A percentile compares a stretch with the other conserved stretches of the same genome.
Evolutionary conservation across 2,113 vertebrate species (phyloP).

Genomic region (Clarias batrachus): DNA sequence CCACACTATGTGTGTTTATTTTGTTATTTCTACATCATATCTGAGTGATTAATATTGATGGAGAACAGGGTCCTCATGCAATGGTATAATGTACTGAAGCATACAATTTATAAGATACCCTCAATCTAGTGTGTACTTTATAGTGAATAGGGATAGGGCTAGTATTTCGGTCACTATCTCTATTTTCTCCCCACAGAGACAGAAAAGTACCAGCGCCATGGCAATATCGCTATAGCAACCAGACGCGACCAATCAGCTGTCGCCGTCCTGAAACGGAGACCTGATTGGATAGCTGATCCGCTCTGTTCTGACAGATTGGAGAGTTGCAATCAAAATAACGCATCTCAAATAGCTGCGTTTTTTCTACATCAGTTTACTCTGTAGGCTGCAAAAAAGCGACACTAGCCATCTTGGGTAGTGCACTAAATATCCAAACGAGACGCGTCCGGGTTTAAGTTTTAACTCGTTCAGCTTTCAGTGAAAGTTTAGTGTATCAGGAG

Average conservation of each 20-base stretch:
- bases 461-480: background rate
- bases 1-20: no score
- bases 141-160: background rate
- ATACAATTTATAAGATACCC: background rate
- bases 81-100: background rate
- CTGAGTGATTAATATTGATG: no score
- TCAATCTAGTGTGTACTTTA: background rate
- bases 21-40: no score
- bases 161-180: background rate
- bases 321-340: no score
- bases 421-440: background rate
- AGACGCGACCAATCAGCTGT: conserved; percentile 2
- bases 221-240: conserved; percentile 15
- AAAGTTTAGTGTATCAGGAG: background rate
- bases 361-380: background rate
- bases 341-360: background rate
- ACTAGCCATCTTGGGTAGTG: background rate
- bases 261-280: background rate
- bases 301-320: background rate
- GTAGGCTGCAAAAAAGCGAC: no score
- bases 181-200: background rate
- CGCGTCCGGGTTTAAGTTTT: background rate
- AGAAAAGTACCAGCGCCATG: background rate
- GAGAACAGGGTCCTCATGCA: background rate
- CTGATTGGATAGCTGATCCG: background rate